A percentile compares a stretch with the other conserved stretches of the same genome.
These are phyloP conservation scores for Egretta garzetta DNA, from an alignment of 2,113 vertebrate species.

Conservation along the genomic window DNA sequence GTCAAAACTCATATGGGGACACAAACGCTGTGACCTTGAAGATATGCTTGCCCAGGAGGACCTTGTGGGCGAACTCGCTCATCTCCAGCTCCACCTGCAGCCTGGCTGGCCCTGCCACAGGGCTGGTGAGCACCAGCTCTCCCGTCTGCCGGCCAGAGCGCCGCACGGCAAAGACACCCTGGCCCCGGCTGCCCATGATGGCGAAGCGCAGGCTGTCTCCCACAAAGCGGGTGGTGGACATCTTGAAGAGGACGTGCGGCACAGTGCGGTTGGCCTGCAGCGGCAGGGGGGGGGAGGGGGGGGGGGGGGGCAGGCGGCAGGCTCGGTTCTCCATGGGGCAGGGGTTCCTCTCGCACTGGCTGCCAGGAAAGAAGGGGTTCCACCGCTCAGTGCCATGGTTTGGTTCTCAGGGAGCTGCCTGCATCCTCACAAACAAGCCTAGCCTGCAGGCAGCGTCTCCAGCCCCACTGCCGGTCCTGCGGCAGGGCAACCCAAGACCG, in stretches of 20 bases:
- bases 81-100: conserved; percentile 89
- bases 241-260: conserved; percentile 81
- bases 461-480: fast-evolving
- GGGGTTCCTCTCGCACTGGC: conserved; percentile 86
- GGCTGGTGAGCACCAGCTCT: conserved; percentile 83
- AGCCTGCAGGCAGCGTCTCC: background rate
- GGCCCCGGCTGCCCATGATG: conserved; percentile 60
- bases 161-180: conserved; percentile 73
- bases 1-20: conserved; percentile 81
- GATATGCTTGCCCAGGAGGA: conserved; percentile 82
- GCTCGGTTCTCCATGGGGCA: conserved; percentile 78
- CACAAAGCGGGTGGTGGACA: conserved; percentile 76
- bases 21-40: conserved; percentile 85
- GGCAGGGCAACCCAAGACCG: background rate
- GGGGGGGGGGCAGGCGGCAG: conserved; percentile 79
- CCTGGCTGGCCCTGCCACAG: conserved; percentile 74
- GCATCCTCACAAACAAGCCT: background rate
- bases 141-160: conserved; percentile 81
- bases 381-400: fast-evolving
- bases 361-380: conserved; percentile 36
- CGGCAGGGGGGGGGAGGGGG: conserved; percentile 85
- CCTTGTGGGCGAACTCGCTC: conserved; percentile 81
- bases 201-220: conserved; percentile 83
- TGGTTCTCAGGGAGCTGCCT: background rate
- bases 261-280: conserved; percentile 82